Conservation (phyloP, 2,888 invertebrate genomes). For the Acleris cristana region DNA sequence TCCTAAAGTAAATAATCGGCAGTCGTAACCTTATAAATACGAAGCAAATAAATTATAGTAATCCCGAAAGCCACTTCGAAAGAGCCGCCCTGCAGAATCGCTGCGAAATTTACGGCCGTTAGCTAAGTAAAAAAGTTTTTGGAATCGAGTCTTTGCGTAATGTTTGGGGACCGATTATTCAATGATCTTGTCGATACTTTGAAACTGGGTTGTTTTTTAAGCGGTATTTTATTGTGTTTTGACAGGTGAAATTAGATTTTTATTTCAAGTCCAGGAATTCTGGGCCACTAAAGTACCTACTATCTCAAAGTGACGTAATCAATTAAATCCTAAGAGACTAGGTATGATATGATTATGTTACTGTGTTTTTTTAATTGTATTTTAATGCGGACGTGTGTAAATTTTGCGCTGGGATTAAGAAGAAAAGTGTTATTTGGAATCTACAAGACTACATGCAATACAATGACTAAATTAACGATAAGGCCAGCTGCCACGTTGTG, state of each 20-base stretch:
- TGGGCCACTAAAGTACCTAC: too few relatives aligned
- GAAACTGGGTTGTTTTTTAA: conserved; percentile 8
- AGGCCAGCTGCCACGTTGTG: too few relatives aligned
- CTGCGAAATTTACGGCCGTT: conserved; percentile 47
- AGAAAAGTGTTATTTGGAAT: too few relatives aligned
- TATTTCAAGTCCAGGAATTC: too few relatives aligned
- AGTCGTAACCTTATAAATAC: conserved; percentile 12
- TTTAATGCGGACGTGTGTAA: too few relatives aligned
- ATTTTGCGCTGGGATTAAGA: too few relatives aligned
- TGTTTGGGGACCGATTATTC: conserved; percentile 20
- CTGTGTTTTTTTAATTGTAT: too few relatives aligned
- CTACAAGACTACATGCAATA: too few relatives aligned
- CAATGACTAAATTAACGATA: too few relatives aligned
- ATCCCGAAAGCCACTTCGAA: conserved; percentile 28
- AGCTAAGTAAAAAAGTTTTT: conserved; percentile 49
- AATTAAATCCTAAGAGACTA: too few relatives aligned
- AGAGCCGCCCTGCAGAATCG: conserved; percentile 19
- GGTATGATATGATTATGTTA: too few relatives aligned
- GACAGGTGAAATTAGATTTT: neutral
- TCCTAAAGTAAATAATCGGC: conserved; percentile 1
- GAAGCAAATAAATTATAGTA: conserved; percentile 28
- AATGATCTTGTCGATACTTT: conserved; percentile 10
- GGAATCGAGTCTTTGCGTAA: conserved; percentile 12
- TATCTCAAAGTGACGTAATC: too few relatives aligned
- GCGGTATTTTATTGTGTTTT: neutral